phyloP scores from a whole-genome alignment of 2,113 vertebrate species.

The Poeciliopsis turrubarensis region DNA sequence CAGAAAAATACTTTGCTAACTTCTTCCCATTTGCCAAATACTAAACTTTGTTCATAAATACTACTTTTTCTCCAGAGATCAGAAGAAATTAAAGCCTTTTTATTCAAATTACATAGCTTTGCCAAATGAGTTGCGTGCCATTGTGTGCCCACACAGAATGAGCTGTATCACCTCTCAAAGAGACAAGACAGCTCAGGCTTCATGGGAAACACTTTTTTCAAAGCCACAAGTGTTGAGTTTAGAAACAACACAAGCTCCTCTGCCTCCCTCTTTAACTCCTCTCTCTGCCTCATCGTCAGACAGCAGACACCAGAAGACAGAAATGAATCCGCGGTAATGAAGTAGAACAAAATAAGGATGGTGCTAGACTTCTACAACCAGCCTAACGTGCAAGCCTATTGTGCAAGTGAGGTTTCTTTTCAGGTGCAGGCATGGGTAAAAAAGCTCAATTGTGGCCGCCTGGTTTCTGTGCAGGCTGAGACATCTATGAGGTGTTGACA shows the following conservation, averaged over 20 bases:
- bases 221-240: conserved; percentile 37
- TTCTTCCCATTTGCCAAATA: background rate
- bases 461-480: conserved; percentile 56
- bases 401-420: conserved; percentile 66
- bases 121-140: conserved; percentile 29
- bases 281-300: conserved; percentile 28
- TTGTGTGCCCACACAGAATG: conserved; percentile 31
- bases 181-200: conserved; percentile 33
- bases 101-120: conserved; percentile 9
- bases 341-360: conserved; percentile 72
- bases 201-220: conserved; percentile 43
- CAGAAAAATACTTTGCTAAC: too few relatives aligned
- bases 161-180: background rate
- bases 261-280: conserved; percentile 1
- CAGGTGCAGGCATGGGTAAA: conserved; percentile 74
- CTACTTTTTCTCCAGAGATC: background rate
- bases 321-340: conserved; percentile 68
- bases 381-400: conserved; percentile 55
- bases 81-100: background rate
- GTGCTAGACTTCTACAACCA: conserved; percentile 29
- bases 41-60: background rate
- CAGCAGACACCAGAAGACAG: conserved; percentile 45
- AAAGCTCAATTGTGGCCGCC: conserved; percentile 54
- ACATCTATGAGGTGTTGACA: conserved; percentile 72
- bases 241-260: conserved; percentile 32